Base-by-base conservation (phyloP, 2,113 vertebrate genomes). In the Cyrtonyx montezumae region DNA sequence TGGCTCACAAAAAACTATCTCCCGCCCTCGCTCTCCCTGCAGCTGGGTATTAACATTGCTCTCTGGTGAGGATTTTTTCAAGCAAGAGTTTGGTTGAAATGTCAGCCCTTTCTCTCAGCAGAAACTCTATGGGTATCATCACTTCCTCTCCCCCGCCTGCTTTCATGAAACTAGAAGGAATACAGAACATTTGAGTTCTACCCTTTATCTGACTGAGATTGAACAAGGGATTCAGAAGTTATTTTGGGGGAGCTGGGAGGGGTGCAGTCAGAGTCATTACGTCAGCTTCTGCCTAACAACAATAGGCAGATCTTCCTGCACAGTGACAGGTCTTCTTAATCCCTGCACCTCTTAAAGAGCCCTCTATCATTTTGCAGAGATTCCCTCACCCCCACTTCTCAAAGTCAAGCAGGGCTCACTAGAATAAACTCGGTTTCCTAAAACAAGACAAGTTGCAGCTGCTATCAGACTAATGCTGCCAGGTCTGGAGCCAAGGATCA, bases 221-320 rank as follows among this genome's bases (percentile, higher is more conserved):
- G 62, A 89, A 43, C 34, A 87, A 88, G 45, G 62, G 82, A 92
- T 75, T 63, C 82, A 83, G 49, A 30, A 92, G 86, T 75, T 94
- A 94, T 87, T 90, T 8, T 80, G 87, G 69, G 81, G 83, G 53
- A 87, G 79, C 69, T 71, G 65, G 40, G 79, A 92, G 53, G 65
- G 75, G 89, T 25, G 71, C 83, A 84, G 65, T 68, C 80, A 66
- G 66, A 70, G 40, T 23, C 45, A 9, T 49, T 69, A 65, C 45
- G 3, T 85, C 77, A 70, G 77, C 42, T 82, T 73, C 77, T 79
- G 40, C 71, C 77, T 88, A 49, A 73, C 66, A 88, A 88, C 76
- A 92, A 88, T 10, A 82, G 84, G 67, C 73, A 82, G 56, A 85
- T 70, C 71, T 79, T 91, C 69, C 49, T 62, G 88, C 58, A 79